Evolutionary conservation across 2,888 invertebrate species (phyloP).

Genomic region (Nebria salina): DNA sequence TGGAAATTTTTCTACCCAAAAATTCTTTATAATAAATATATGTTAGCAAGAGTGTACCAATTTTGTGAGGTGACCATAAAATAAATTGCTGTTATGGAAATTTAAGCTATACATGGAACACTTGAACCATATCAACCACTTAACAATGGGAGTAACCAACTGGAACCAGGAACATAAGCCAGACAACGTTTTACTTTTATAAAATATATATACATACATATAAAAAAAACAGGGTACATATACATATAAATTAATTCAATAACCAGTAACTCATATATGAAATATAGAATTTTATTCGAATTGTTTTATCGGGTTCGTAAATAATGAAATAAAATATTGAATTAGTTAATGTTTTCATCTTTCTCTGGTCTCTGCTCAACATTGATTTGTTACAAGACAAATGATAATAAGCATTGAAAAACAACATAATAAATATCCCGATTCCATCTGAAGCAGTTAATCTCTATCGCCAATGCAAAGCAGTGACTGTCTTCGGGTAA

Average conservation of each 20-base stretch:
- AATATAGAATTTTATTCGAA: no score
- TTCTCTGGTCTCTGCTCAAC: background rate
- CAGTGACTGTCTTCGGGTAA: background rate
- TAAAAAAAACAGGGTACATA: background rate
- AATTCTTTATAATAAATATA: background rate
- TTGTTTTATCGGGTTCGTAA: no score
- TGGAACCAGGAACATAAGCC: background rate
- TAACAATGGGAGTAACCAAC: background rate
- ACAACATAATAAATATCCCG: background rate
- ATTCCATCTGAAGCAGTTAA: background rate
- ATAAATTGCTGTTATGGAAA: background rate
- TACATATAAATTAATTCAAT: background rate
- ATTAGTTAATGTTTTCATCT: no score
- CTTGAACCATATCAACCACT: conserved; percentile 1
- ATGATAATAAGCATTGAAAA: background rate
- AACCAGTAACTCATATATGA: no score
- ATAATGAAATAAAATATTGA: no score
- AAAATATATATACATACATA: background rate
- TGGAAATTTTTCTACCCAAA: no score
- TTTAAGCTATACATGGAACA: background rate
- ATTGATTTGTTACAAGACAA: background rate
- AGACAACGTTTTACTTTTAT: background rate
- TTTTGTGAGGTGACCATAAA: background rate
- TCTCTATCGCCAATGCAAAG: background rate
- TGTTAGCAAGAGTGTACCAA: background rate